Evolutionary conservation across 2,888 invertebrate genomes (phyloP).

Genomic region (Lacanobia oleracea): DNA sequence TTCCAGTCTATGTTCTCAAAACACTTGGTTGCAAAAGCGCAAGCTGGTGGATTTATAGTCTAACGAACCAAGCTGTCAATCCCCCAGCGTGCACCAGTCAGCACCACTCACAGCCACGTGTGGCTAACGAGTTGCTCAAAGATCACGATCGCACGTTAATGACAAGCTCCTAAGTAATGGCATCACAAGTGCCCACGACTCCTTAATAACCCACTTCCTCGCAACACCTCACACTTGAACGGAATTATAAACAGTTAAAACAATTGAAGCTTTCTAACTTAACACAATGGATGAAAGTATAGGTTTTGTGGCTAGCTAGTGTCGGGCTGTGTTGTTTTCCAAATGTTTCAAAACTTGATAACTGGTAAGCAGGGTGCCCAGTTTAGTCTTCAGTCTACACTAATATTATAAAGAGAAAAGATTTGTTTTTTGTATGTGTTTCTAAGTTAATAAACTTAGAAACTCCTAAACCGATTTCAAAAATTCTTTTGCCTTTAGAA

Average conservation of each 20-base stretch:
- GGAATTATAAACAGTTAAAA: slow-evolving; percentile 62
- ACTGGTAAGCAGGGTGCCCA: background rate
- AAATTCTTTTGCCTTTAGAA: too few species aligned
- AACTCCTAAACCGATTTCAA: too few species aligned
- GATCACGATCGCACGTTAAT: slow-evolving; percentile 63
- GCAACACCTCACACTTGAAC: slow-evolving; percentile 35
- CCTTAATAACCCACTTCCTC: slow-evolving; percentile 48
- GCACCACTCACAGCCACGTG: slow-evolving; percentile 44
- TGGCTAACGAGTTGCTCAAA: slow-evolving; percentile 55
- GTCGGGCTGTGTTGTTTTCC: background rate
- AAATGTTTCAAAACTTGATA: background rate
- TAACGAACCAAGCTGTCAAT: slow-evolving; percentile 21
- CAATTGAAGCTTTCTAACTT: slow-evolving; percentile 54
- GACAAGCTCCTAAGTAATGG: slow-evolving; percentile 60
- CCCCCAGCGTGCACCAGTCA: slow-evolving; percentile 4
- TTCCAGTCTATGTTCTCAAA: too few species aligned
- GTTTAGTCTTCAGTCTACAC: background rate
- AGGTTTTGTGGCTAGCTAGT: background rate
- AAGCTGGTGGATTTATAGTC: too few species aligned
- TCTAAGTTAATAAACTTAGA: too few species aligned
- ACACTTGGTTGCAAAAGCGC: background rate
- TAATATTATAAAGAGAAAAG: too few species aligned
- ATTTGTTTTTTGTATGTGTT: too few species aligned
- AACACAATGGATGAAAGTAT: slow-evolving; percentile 45
- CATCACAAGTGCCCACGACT: slow-evolving; percentile 53